Percentiles rank a stretch among this genome's conserved stretches.
phyloP scores from a whole-genome alignment of 2,888 invertebrate genomes.

The Erebia epiphron region DNA sequence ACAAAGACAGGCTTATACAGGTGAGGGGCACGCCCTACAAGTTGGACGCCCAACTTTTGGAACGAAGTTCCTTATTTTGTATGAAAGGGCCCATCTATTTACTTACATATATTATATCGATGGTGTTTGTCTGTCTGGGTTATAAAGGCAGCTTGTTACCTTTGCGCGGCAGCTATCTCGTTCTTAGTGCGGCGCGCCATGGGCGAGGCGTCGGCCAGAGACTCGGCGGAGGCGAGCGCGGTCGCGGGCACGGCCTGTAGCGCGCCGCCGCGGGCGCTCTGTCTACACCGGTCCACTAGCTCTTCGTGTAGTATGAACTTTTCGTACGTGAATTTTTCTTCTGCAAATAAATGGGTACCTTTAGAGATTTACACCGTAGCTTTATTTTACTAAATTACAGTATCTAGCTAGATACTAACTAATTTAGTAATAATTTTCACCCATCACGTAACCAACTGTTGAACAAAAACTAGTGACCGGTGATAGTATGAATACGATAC shows the following conservation, averaged over 20 bases:
- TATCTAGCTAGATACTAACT: no score
- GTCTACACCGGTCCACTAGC: conserved; percentile 63
- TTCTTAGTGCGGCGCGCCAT: conserved; percentile 97
- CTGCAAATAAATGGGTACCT: conserved; percentile 47
- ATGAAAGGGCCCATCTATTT: no score
- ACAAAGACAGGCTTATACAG: no score
- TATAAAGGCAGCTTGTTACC: conserved; percentile 52
- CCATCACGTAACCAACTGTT: no score
- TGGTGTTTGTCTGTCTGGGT: no score
- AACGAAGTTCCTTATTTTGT: no score
- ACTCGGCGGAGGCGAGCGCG: conserved; percentile 71
- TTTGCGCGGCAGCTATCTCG: conserved; percentile 96
- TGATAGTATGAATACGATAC: conserved; percentile 97
- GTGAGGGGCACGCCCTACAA: no score
- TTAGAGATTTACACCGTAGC: neutral
- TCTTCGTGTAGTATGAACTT: conserved; percentile 85
- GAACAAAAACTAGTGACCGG: no score
- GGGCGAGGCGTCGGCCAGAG: conserved; percentile 90
- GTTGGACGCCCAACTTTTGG: no score
- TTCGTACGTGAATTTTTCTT: conserved; percentile 79
- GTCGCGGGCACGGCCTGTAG: conserved; percentile 61
- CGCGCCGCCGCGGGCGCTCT: conserved; percentile 55
- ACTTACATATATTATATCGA: no score
- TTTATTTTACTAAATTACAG: no score
- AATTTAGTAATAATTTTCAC: no score